Evolutionary conservation across 1,140 invertebrate genomes (phyloP), one percentile per base, ranked within the genome.

Genomic region (Tetranychus cinnabarinus): DNA sequence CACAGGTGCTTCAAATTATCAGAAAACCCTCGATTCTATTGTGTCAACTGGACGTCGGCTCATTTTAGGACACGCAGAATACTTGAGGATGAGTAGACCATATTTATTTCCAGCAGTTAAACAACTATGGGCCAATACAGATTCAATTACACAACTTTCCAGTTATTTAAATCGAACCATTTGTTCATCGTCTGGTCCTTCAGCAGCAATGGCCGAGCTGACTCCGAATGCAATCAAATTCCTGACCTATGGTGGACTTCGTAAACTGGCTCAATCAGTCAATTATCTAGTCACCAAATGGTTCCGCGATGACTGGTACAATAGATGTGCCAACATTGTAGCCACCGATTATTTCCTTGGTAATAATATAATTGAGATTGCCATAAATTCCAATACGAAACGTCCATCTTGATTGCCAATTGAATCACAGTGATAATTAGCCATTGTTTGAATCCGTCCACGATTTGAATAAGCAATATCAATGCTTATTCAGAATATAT

Each of bases 301-400:
- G 71, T 78, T 84, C 64, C 67, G 79, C 64, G 62, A 67, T 5
- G 67, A 77, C 57, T 84, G 81, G 79, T 84, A 80, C 78, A 42
- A 42, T 42, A 72, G 78, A 2, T 75, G 79, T 61, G 78, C 81
- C 3, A 86, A 85, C 67, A 80, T 86, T 36, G 76, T 85, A 0
- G 80, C 84, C 0, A 80, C 79, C 2, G 85, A 87, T 69, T 87
- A 83, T 70, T 86, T 86, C 69, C 73, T 85, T 6, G 82, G 81
- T 12, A 66, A 62, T 47, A 81, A 86, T 70, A 72, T 86, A 10
- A 78, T 86, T 31, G 78, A 82, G 61, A 71, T 82, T 3, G 78
- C 82, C 8, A 80, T 84, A 67, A 72, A 57, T 15, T 35, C 36
- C 5, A 57, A 57, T n/a, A 57, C 5, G 33, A 52, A 15, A 52